These are phyloP conservation scores for Halictus rubicundus DNA, from an alignment of 1,140 invertebrate genomes.

Conservation along the genomic window DNA sequence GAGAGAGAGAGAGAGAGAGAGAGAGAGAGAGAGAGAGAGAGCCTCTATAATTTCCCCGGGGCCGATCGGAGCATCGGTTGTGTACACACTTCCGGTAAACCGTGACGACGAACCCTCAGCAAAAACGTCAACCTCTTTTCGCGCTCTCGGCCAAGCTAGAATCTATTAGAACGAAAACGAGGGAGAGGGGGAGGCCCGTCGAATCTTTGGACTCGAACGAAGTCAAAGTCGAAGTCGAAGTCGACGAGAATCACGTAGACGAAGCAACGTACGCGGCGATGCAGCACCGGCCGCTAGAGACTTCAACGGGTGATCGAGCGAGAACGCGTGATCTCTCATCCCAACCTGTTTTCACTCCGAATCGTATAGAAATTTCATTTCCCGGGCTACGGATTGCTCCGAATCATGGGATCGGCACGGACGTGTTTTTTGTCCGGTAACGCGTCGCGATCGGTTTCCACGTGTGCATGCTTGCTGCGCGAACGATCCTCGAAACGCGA, in stretches of 20 bases:
- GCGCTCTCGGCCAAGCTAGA: no score
- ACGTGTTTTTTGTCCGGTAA: no score
- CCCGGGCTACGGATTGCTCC: no score
- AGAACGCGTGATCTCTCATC: conserved; percentile 41
- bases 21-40: no score
- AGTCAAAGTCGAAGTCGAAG: conserved; percentile 57
- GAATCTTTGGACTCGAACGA: conserved; percentile 61
- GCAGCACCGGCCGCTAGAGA: conserved; percentile 59
- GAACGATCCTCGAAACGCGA: no score
- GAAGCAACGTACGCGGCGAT: conserved; percentile 60
- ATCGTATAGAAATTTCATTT: background rate
- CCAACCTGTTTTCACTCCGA: background rate
- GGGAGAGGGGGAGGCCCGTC: background rate
- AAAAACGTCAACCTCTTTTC: background rate
- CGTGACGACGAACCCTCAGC: background rate
- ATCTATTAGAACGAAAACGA: background rate
- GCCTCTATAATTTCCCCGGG: background rate
- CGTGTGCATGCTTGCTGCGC: conserved; percentile 1
- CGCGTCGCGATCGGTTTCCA: conserved; percentile 27
- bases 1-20: no score
- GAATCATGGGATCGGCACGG: no score
- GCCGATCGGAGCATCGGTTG: background rate
- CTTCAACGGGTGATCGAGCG: conserved; percentile 72
- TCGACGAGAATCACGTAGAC: conserved; percentile 69
- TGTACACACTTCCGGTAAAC: background rate